These are phyloP conservation scores for Archocentrus centrarchus DNA, from an alignment of 2,113 vertebrate species.

Conservation along the genomic window DNA sequence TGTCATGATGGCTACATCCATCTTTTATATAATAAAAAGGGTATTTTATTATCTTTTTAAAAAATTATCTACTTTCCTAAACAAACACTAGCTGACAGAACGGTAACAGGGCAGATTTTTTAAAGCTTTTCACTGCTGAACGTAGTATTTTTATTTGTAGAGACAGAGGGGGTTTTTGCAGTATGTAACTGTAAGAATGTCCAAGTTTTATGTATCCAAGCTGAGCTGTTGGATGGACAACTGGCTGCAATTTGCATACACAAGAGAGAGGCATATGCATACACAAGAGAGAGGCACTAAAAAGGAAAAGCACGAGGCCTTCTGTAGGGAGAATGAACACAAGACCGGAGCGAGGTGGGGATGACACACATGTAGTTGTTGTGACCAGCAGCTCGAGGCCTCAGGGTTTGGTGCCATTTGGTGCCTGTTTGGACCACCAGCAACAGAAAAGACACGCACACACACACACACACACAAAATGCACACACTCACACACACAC, in stretches of 20 bases:
- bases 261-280: neutral
- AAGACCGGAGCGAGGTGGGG: constrained; percentile 9
- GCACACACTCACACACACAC: constrained; percentile 2
- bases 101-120: too few relatives aligned
- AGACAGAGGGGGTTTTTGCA: neutral
- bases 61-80: too few relatives aligned
- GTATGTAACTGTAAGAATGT: rapidly evolving
- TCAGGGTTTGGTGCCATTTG: constrained; percentile 63
- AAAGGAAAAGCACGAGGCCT: constrained; percentile 2
- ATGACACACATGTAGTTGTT: constrained; percentile 34
- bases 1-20: neutral
- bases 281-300: neutral
- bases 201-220: neutral
- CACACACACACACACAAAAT: constrained; percentile 1
- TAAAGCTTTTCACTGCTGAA: rapidly evolving
- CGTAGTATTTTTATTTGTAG: neutral
- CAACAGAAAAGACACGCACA: neutral
- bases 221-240: neutral
- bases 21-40: neutral
- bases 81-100: too few relatives aligned
- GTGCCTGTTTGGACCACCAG: constrained; percentile 30
- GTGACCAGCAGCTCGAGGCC: constrained; percentile 48
- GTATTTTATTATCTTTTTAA: neutral
- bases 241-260: neutral
- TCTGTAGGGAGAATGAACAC: constrained; percentile 20